These are phyloP conservation scores for Tribolium madens DNA, from an alignment of 1,140 invertebrate species.

Conservation along the genomic window DNA sequence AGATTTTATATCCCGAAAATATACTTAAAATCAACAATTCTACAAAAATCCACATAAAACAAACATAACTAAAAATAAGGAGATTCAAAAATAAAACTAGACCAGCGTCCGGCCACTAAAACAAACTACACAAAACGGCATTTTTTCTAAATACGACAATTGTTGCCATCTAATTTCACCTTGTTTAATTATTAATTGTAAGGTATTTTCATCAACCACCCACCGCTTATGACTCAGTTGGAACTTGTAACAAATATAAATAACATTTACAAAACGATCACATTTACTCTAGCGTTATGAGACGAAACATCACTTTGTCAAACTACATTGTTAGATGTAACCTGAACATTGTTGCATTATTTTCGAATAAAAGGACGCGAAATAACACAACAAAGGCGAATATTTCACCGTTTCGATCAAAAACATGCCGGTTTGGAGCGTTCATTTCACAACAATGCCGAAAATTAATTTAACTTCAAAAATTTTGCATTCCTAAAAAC, in stretches of 20 bases:
- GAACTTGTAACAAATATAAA: too few species aligned
- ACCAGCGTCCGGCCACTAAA: not conserved
- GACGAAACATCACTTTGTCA: not conserved
- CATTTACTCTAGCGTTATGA: not conserved
- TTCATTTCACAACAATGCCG: too few species aligned
- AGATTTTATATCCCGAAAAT: not conserved
- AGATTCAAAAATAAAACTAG: conserved; percentile 9
- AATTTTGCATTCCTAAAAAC: too few species aligned
- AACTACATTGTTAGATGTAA: not conserved
- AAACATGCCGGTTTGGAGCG: not conserved
- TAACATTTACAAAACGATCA: not conserved
- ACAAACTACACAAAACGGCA: not conserved
- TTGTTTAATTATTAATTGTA: too few species aligned
- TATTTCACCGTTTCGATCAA: not conserved
- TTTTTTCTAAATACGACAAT: too few species aligned
- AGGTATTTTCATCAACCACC: too few species aligned
- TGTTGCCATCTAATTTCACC: too few species aligned
- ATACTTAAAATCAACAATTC: conserved; percentile 24
- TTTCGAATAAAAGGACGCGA: not conserved
- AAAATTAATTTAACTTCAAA: too few species aligned
- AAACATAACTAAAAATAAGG: conserved; percentile 16
- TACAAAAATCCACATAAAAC: conserved; percentile 15
- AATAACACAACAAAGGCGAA: not conserved
- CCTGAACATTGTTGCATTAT: not conserved
- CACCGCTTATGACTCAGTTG: too few species aligned